Conservation (phyloP, 2,888 invertebrate species). For the Chalcis sispes region DNA sequence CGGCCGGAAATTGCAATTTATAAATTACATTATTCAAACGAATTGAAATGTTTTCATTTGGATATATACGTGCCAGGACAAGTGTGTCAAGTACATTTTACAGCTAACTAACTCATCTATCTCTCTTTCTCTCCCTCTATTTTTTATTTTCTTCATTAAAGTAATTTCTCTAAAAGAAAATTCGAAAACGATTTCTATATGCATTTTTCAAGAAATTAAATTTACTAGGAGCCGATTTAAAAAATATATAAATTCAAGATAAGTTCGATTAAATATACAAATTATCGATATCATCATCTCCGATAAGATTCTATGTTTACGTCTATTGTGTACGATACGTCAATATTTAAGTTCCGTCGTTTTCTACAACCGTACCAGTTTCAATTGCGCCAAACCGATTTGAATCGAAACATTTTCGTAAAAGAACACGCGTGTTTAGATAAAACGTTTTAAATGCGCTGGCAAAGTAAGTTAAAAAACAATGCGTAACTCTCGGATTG, state of each 20-base stretch:
- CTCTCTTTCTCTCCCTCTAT: slow-evolving; percentile 48
- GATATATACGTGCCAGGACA: slow-evolving; percentile 46
- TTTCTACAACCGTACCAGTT: background rate
- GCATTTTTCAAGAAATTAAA: too few species aligned
- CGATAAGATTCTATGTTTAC: background rate
- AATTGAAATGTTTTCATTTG: slow-evolving; percentile 56
- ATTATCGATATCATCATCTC: too few species aligned
- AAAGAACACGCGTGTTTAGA: slow-evolving; percentile 1
- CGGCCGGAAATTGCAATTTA: slow-evolving; percentile 51
- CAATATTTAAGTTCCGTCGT: slow-evolving; percentile 5
- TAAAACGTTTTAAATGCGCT: slow-evolving; percentile 7
- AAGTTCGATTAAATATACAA: too few species aligned
- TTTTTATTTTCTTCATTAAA: slow-evolving; percentile 16
- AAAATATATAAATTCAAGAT: background rate
- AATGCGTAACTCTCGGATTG: too few species aligned
- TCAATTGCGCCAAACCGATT: background rate
- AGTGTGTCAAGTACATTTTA: slow-evolving; percentile 58
- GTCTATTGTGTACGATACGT: background rate
- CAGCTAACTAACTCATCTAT: slow-evolving; percentile 38
- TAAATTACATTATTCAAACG: slow-evolving; percentile 40
- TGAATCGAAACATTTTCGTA: slow-evolving; percentile 21
- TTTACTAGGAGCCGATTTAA: too few species aligned
- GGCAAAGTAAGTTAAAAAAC: too few species aligned
- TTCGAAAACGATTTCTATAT: background rate
- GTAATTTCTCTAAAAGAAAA: background rate